Base-by-base conservation (phyloP, 2,113 vertebrate species). In the Trachemys scripta region DNA sequence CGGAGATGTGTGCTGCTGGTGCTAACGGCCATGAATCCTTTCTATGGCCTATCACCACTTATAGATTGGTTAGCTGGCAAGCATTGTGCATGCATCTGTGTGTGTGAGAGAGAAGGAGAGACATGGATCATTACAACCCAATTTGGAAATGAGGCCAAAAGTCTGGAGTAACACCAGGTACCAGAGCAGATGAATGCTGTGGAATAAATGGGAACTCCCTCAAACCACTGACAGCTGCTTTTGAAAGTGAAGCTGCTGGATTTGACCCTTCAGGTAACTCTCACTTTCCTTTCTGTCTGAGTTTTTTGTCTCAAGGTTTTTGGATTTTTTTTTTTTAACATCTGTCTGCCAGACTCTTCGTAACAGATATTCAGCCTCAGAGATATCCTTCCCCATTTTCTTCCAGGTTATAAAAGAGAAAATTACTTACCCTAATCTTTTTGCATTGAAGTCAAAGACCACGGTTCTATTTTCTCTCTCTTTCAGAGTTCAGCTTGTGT, bases 161-260 rank as follows among this genome's bases (percentile, higher is more conserved):
- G 53, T 17, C 38, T 11, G 62, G 24, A 5, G 19, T 35, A 54
- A 54, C 19, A 14, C 14, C 4, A 56, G 53, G 59, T 6, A 50
- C n/a, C 51, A 25, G 54, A 51, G 57, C 56, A 80, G 42, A 72
- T 25, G 8, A n/a, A 14, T 25, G 24, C 50, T 47, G 14, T 31
- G 83, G 29, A 8, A 56, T 11, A 3, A 19, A 2, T 3, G 2
- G 8, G 3, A 5, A 31, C 5, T 6, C 42, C 13, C 12, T 79
- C 29, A 31, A n/a, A 16, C 14, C 45, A 38, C 76, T 81, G 10
- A 0, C 2, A 53, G 47, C 13, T 53, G 24, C n/a, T 72, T 54
- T 56, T 51, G 78, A 78, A 81, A 49, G 4, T 50, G 78, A 17
- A 13, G 20, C n/a, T 50, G 59, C 47, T 42, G n/a, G 24, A 72